Base-by-base conservation (phyloP, 2,113 vertebrate genomes). In the Pitta sordida region DNA sequence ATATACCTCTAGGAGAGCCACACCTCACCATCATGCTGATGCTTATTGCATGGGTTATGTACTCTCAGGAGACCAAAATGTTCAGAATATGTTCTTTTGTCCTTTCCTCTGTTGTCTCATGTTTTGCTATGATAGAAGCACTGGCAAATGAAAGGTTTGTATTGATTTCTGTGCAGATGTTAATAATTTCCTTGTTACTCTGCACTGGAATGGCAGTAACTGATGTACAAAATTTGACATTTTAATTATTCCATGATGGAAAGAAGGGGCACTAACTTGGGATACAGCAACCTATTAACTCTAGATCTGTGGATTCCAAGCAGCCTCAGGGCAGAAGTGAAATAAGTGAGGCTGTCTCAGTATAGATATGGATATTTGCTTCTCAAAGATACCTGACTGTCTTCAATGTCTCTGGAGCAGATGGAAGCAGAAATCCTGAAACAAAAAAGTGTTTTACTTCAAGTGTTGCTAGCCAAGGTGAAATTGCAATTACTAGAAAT, bases 161-260 rank as follows among this genome's bases (percentile, higher is more conserved):
- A 96, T 86, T 96, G 96, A 96, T 97, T 97, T 94, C 71, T 94
- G 58, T 86, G 79, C 89, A 89, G 75, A 84, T 95, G 83, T 96
- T 97, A 94, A 76, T 86, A 95, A 94, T 96, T 96, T 90, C 41
- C 2, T 0, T 94, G 75, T 95, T 93, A 48, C 60, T 83, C 79
- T 90, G 86, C 63, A 86, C 4, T 44, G 26, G 44, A 80, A 55
- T 90, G 59, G 62, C 56, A 65, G 58, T 90, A 88, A 81, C 53
- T 56, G 30, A 86, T 53, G 58, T 91, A 94, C 74, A 88, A 52
- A 63, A 92, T 90, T 44, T 74, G 90, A 90, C 56, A 93, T 91
- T 82, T 86, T 96, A 95, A 92, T 95, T 96, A 95, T 93, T 96
- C 51, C 7, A 24, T 92, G 71, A 84, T 93, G 91, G 80, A 80